Conservation (phyloP, 2,797 vertebrate species). For the Aphelocoma californica region DNA sequence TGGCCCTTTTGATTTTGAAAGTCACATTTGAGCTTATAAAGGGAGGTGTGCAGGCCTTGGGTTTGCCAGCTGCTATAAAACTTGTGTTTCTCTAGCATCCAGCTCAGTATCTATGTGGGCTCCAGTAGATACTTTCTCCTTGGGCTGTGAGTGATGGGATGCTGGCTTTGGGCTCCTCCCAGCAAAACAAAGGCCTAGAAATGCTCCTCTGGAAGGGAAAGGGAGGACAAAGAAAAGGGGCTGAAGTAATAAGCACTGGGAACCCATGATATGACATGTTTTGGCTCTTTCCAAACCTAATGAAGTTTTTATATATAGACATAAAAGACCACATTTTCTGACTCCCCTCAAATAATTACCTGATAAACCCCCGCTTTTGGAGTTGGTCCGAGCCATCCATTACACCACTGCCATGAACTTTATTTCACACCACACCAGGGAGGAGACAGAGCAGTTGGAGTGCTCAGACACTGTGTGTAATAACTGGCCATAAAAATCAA, state of each 20-base stretch:
- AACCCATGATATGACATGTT: conserved; percentile 16
- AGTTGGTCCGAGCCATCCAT: conserved; percentile 59
- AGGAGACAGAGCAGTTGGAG: conserved; percentile 49
- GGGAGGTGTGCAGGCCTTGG: neutral
- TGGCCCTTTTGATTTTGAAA: neutral
- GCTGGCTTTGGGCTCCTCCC: neutral
- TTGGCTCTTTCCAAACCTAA: conserved; percentile 50
- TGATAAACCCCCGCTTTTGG: conserved; percentile 42
- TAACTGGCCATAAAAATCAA: conserved; percentile 65
- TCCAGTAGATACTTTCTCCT: neutral
- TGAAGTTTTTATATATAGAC: conserved; percentile 58
- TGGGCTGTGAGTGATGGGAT: neutral
- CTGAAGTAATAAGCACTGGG: neutral
- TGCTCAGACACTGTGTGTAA: conserved; percentile 49
- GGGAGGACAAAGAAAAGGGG: neutral
- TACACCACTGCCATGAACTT: conserved; percentile 64
- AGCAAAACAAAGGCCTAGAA: neutral
- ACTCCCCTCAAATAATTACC: conserved; percentile 50
- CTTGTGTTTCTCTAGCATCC: neutral
- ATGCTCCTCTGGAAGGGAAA: neutral
- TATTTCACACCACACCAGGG: conserved; percentile 71
- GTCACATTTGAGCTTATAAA: neutral
- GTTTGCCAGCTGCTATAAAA: neutral
- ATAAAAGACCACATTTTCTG: conserved; percentile 52
- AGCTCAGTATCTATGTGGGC: neutral